Conservation (phyloP, 2,888 invertebrate species). For the Sipha maydis region DNA sequence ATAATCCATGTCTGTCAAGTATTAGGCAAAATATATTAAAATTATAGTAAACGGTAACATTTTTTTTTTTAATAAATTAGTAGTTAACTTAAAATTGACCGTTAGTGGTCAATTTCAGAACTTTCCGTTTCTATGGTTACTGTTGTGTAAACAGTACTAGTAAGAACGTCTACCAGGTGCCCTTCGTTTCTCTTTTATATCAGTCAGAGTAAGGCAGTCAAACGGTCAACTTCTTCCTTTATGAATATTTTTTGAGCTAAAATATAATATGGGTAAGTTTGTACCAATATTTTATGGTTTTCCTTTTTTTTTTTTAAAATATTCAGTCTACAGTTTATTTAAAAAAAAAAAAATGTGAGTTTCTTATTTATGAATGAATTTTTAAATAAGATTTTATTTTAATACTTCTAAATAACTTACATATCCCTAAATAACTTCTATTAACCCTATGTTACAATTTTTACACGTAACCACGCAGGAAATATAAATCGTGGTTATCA, state of each 20-base stretch:
- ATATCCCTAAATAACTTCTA: too few species aligned
- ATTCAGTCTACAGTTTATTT: background rate
- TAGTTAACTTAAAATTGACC: constrained; percentile 37
- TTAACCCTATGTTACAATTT: too few species aligned
- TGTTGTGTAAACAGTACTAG: constrained; percentile 46
- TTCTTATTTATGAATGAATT: background rate
- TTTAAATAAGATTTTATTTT: background rate
- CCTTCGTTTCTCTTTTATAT: constrained; percentile 41
- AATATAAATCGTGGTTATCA: too few species aligned
- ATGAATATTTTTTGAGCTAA: constrained; percentile 25
- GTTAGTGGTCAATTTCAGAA: constrained; percentile 59
- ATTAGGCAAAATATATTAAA: background rate
- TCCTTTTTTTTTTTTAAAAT: background rate
- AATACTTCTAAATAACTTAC: background rate
- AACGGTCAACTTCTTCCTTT: constrained; percentile 46
- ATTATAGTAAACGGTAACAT: constrained; percentile 1
- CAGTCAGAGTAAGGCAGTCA: constrained; percentile 46
- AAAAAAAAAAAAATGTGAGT: background rate
- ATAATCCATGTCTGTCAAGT: background rate
- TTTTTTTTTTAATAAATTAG: constrained; percentile 44
- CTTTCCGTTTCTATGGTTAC: constrained; percentile 53
- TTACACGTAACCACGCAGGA: too few species aligned
- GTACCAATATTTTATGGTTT: background rate
- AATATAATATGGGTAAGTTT: constrained; percentile 57
- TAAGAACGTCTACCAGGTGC: constrained; percentile 44